phyloP scores from a whole-genome alignment of 2,888 invertebrate species.

The Drosophila ezoana region DNA sequence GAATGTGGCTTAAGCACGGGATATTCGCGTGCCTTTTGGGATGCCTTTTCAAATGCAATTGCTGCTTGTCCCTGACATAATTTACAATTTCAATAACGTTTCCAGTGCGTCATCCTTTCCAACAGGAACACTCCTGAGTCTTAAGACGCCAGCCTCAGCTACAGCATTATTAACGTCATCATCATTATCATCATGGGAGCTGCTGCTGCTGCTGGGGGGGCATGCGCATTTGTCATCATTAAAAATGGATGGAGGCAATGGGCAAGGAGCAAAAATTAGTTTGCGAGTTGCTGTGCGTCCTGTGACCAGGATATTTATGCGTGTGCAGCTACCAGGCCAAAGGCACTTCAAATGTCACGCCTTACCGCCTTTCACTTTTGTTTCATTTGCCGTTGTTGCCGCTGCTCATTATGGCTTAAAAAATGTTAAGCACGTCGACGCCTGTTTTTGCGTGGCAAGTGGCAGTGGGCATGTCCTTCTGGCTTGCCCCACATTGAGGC shows the following conservation, averaged over 20 bases:
- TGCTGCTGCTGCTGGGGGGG: constrained; percentile 1
- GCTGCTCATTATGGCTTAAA: constrained; percentile 75
- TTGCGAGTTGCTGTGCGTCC: constrained; percentile 24
- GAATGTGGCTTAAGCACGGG: constrained; percentile 38
- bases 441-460: constrained; percentile 63
- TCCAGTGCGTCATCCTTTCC: constrained; percentile 49
- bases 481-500: constrained; percentile 16
- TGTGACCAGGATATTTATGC: constrained; percentile 68
- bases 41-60: constrained; percentile 37
- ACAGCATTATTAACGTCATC: constrained; percentile 34
- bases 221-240: constrained; percentile 76
- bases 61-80: constrained; percentile 75
- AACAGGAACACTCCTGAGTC: constrained; percentile 36
- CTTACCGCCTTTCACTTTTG: constrained; percentile 56
- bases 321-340: constrained; percentile 65
- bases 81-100: constrained; percentile 78
- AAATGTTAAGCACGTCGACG: constrained; percentile 76
- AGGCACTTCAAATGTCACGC: constrained; percentile 70
- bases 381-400: constrained; percentile 38
- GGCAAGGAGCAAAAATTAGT: constrained; percentile 62
- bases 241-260: constrained; percentile 52
- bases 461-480: constrained; percentile 20
- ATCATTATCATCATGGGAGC: constrained; percentile 23
- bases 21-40: constrained; percentile 31
- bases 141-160: constrained; percentile 51